A percentile compares a stretch with the other conserved stretches of the same genome.
These are phyloP conservation scores for Tinamus major DNA, from an alignment of 2,797 vertebrate genomes.

Conservation along the genomic window DNA sequence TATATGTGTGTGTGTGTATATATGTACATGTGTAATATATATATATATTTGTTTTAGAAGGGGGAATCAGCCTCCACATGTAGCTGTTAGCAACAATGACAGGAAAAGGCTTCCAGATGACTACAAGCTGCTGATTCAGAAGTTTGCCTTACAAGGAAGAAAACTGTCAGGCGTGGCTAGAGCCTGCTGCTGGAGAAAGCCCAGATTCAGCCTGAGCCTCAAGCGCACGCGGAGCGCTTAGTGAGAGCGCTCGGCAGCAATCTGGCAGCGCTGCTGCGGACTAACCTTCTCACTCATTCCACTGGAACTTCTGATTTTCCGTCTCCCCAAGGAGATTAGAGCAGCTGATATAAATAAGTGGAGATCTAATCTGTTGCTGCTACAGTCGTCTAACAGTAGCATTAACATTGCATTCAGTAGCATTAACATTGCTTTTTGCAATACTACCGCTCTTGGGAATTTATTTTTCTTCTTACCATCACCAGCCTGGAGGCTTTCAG, in stretches of 20 bases:
- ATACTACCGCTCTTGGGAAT: constrained; percentile 56
- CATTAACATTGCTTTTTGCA: constrained; percentile 2
- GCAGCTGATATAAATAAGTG: constrained; percentile 53
- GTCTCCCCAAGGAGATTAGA: constrained; percentile 51
- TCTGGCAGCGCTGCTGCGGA: not conserved
- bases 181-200: constrained; percentile 42
- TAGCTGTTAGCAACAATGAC: constrained; percentile 47
- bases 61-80: constrained; percentile 19
- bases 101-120: constrained; percentile 70
- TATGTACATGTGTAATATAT: too few species aligned
- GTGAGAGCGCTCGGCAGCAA: constrained; percentile 42
- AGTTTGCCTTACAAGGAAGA: constrained; percentile 82
- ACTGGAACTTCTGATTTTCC: constrained; percentile 20
- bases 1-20: not conserved
- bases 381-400: constrained; percentile 43
- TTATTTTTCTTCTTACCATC: constrained; percentile 56
- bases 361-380: constrained; percentile 31
- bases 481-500: constrained; percentile 57
- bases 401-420: not conserved
- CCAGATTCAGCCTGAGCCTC: constrained; percentile 53
- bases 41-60: not conserved
- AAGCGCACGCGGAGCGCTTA: constrained; percentile 57
- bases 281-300: constrained; percentile 24
- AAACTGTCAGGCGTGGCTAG: constrained; percentile 70
- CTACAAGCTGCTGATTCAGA: constrained; percentile 79